Conservation (phyloP, 2,113 vertebrate species). For the Girardinichthys multiradiatus region DNA sequence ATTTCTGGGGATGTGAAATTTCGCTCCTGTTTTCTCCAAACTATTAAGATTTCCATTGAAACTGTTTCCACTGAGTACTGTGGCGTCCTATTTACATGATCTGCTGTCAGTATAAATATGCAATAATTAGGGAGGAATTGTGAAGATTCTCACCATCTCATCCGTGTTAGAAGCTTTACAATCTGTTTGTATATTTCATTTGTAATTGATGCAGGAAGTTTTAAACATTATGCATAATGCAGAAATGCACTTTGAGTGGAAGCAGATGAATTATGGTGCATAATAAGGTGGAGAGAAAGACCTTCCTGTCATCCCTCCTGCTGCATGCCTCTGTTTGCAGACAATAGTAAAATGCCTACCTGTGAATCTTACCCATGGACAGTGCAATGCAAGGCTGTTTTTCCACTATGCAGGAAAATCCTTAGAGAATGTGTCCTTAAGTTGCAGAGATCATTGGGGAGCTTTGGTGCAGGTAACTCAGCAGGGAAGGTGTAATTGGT, state of each 20-base stretch:
- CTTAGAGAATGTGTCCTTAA: slow-evolving; percentile 22
- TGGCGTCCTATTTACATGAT: not conserved
- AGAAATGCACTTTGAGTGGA: not conserved
- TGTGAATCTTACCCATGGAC: slow-evolving; percentile 9
- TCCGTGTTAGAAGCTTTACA: not conserved
- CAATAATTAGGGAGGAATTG: not conserved
- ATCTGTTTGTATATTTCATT: not conserved
- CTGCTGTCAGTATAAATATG: no score
- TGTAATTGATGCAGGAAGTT: not conserved
- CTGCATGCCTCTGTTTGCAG: slow-evolving; percentile 3
- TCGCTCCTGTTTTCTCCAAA: not conserved
- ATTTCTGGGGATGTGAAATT: not conserved
- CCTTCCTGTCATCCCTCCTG: slow-evolving; percentile 10
- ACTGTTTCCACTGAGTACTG: not conserved
- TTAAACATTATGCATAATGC: not conserved
- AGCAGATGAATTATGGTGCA: slow-evolving; percentile 22
- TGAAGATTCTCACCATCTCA: not conserved
- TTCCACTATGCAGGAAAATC: not conserved
- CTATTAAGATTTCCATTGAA: not conserved
- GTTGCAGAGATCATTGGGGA: slow-evolving; percentile 6
- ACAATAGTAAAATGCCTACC: not conserved
- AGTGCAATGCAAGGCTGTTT: not conserved
- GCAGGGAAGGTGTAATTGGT: slow-evolving; percentile 51
- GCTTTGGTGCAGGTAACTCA: slow-evolving; percentile 1
- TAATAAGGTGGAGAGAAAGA: slow-evolving; percentile 8